Conservation (phyloP, 2,797 vertebrate genomes). For the Cirrhinus mrigala region DNA sequence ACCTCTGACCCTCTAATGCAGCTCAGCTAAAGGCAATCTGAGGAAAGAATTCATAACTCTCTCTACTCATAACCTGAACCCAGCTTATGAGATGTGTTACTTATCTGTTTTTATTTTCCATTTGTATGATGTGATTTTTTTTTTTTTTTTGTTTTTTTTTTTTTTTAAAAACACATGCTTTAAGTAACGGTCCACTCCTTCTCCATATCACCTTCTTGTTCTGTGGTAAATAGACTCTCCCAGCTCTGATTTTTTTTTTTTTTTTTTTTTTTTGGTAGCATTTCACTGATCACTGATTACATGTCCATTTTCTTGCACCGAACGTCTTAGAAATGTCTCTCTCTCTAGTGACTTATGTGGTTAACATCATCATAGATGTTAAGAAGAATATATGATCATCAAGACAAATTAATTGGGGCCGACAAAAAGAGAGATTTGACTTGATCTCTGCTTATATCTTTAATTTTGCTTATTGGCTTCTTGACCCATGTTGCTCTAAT, state of each 20-base stretch:
- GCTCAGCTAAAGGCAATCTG: conserved; percentile 24
- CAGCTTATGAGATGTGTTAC: not conserved
- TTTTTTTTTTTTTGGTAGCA: not conserved
- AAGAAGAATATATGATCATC: not conserved
- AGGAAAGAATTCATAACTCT: conserved; percentile 21
- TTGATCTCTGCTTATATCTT: not conserved
- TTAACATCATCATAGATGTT: not conserved
- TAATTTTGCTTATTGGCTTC: not conserved
- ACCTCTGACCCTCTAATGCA: conserved; percentile 40
- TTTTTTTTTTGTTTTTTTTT: too few relatives aligned
- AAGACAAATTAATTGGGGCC: not conserved
- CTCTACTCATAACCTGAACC: conserved; percentile 20
- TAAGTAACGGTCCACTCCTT: not conserved
- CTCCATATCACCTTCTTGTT: not conserved
- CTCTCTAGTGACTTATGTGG: not conserved
- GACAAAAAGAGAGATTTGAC: not conserved
- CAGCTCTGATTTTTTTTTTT: not conserved
- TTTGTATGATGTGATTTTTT: not conserved
- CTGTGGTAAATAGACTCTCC: not conserved
- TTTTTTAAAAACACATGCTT: not conserved
- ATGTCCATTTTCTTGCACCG: not conserved
- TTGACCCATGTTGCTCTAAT: not conserved
- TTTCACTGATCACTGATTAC: not conserved
- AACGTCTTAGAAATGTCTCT: not conserved
- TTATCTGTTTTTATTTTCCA: not conserved